A percentile compares a stretch with the other conserved stretches of the same genome.
Evolutionary conservation across 2,113 vertebrate species (phyloP).

Genomic region (Eira barbara): DNA sequence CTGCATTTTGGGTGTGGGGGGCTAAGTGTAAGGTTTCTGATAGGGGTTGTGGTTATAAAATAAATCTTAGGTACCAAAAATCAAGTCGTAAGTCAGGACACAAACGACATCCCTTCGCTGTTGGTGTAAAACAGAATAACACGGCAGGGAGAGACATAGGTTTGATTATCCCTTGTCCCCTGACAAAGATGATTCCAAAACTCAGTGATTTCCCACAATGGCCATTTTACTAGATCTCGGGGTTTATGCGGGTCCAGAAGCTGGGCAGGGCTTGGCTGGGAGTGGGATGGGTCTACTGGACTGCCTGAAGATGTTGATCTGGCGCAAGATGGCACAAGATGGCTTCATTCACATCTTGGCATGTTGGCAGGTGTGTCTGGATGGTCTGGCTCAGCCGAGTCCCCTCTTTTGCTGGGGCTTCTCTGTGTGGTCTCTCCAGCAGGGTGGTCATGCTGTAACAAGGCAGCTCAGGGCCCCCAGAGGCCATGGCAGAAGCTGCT

Average conservation of each 20-base stretch:
- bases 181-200: not conserved
- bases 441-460: not conserved
- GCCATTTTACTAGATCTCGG: not conserved
- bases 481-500: not conserved
- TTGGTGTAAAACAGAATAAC: not conserved
- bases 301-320: not conserved
- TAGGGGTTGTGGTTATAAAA: not conserved
- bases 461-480: rapidly evolving
- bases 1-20: not conserved
- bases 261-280: not conserved
- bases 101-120: not conserved
- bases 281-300: rapidly evolving
- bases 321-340: not conserved
- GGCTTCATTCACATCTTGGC: not conserved
- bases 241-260: not conserved
- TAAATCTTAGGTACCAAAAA: not conserved
- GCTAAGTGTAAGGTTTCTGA: not conserved
- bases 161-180: too few species aligned
- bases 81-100: not conserved
- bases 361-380: not conserved
- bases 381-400: too few species aligned
- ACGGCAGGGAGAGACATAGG: not conserved
- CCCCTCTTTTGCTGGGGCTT: not conserved
- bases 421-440: not conserved
- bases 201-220: not conserved